A percentile compares a stretch with the other conserved stretches of the same genome.
phyloP scores from a whole-genome alignment of 1,140 invertebrate genomes.

The Melipona quadrifasciata region DNA sequence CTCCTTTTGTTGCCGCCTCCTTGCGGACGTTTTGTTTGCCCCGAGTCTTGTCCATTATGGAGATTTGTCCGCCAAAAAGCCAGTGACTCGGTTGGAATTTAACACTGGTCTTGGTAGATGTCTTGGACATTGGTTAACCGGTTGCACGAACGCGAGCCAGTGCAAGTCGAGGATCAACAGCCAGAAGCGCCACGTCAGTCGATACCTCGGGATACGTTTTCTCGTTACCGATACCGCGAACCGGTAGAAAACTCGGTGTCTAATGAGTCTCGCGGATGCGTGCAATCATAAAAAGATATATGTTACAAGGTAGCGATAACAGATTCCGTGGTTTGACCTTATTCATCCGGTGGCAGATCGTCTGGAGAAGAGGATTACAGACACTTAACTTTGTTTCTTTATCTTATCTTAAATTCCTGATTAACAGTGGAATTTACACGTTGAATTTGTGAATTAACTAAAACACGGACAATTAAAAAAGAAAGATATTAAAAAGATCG shows the following conservation, averaged over 20 bases:
- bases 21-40: neutral
- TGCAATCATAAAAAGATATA: conserved; percentile 60
- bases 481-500: neutral
- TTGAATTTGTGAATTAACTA: neutral
- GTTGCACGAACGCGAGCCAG: conserved; percentile 11
- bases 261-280: conserved; percentile 45
- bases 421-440: neutral
- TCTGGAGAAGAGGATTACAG: neutral
- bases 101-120: neutral
- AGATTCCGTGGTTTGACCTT: conserved; percentile 44
- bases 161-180: neutral
- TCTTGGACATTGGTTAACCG: conserved; percentile 4
- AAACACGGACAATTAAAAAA: neutral
- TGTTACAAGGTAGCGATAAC: conserved; percentile 65
- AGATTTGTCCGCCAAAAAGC: conserved; percentile 5
- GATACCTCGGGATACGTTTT: conserved; percentile 33
- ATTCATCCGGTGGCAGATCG: conserved; percentile 48
- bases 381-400: neutral
- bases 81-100: conserved; percentile 45
- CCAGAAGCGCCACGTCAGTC: conserved; percentile 23
- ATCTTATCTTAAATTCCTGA: neutral
- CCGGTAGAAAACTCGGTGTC: neutral
- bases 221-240: conserved; percentile 49
- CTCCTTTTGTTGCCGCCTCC: neutral
- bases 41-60: neutral